Base-by-base conservation (phyloP, 2,888 invertebrate species). In the Mesorhabditis sp. region DNA sequence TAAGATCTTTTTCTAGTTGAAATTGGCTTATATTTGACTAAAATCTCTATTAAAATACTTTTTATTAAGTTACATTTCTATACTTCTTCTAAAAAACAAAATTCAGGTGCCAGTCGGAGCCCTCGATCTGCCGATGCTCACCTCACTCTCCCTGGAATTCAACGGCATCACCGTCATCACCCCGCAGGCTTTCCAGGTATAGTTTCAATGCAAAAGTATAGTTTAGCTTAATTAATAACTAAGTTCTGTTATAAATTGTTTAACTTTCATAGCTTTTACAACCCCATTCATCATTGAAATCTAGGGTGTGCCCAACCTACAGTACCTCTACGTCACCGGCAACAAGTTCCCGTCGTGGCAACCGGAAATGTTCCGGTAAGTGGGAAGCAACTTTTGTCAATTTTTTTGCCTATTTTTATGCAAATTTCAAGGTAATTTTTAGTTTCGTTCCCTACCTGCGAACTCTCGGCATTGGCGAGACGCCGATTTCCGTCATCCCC, bases 141-240 rank as follows among this genome's bases (percentile, higher is more conserved):
- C 81, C 4, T 86, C 86, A 0, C 76, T 85, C n/a, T 85, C 84
- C 15, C 78, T 85, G 61, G 86, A 86, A 68, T 85, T 85, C 79
- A 85, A 85, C 73, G 82, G 84, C 15, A 83, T 85, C 65, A 76
- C 79, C 5, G 78, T 79, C 44, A 83, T 85, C 62, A 76, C 80
- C 15, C 83, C 85, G 5, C 83, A 85, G 68, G 82, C 85, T 0
- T 83, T 86, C 74, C 82, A 83, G 75, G 75, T 73, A 13, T 50
- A 50, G 58, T 50, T 13, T 13, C 7, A n/a, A 50, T 50, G 15
- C 2, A 62, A 62, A 28, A 7, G 63, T 62, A 2, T 62, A 7
- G 63, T 15, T 62, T 62, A 10, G 63, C 1, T 62, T n/a, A 62
- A 28, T 28, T 28, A 62, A 28, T n/a, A 28, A n/a, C 63, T 6